Evolutionary conservation across 2,113 vertebrate species (phyloP).

Genomic region (Theropithecus gelada): DNA sequence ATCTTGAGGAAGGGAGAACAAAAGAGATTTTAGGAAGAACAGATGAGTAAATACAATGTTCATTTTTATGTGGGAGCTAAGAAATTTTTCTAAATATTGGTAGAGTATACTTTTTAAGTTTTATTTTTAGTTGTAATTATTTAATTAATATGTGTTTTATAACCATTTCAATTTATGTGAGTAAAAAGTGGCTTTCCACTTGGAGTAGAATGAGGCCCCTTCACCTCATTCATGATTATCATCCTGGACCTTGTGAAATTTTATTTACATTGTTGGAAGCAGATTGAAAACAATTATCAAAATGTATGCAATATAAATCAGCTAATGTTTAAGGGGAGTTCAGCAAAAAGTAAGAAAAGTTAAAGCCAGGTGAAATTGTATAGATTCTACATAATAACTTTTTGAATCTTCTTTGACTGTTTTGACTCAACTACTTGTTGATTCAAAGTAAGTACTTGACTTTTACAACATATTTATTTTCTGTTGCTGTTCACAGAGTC

Average conservation of each 20-base stretch:
- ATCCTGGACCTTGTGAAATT: background rate
- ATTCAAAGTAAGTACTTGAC: background rate
- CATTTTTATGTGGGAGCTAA: background rate
- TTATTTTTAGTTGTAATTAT: background rate
- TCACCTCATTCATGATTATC: background rate
- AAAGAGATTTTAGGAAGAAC: background rate
- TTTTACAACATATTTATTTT: background rate
- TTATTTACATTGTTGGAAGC: background rate
- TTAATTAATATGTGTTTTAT: slow-evolving; percentile 9
- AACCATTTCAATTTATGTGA: background rate
- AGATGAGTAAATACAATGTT: background rate
- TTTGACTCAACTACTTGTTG: background rate
- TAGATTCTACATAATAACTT: background rate
- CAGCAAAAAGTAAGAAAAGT: background rate
- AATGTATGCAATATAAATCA: background rate
- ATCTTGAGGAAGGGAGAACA: background rate
- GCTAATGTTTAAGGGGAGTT: background rate
- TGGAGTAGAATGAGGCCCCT: background rate
- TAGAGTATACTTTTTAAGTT: background rate
- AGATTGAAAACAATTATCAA: slow-evolving; percentile 20
- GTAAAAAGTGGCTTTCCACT: background rate
- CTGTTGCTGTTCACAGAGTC: background rate
- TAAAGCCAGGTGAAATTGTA: background rate
- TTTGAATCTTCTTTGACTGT: background rate
- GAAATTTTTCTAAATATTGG: background rate